Percentiles rank a stretch among this genome's conserved stretches.
Conservation (phyloP, 92 coral and sea anemone genomes). For the Porites divaricata region DNA sequence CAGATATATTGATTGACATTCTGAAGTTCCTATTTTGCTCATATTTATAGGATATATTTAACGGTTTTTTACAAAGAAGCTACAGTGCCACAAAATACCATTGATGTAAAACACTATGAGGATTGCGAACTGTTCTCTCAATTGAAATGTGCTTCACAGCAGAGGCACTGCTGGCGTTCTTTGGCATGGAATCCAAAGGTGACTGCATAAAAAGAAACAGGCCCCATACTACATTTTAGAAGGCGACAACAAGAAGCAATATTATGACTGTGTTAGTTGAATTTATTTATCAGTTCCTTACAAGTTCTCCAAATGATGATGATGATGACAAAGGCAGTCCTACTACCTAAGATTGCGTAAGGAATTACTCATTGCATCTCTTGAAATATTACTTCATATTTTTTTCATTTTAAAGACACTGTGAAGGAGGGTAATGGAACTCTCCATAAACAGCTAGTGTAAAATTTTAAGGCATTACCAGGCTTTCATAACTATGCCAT, state of each 20-base stretch:
- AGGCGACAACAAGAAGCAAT: slow-evolving; percentile 1
- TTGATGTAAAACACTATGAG: slow-evolving; percentile 64
- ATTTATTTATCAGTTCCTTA: slow-evolving; percentile 10
- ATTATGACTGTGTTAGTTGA: slow-evolving; percentile 15
- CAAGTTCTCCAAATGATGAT: slow-evolving; percentile 8
- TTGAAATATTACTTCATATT: slow-evolving; percentile 5
- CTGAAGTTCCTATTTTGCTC: neutral
- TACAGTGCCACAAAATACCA: slow-evolving; percentile 29
- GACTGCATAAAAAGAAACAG: slow-evolving; percentile 9
- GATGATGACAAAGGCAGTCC: neutral
- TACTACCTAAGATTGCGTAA: slow-evolving; percentile 14
- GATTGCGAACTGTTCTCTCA: slow-evolving; percentile 55
- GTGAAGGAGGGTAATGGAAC: slow-evolving; percentile 62
- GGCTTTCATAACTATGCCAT: slow-evolving; percentile 59
- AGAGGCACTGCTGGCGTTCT: slow-evolving; percentile 51
- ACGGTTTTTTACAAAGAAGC: slow-evolving; percentile 30
- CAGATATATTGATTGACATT: neutral
- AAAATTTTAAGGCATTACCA: slow-evolving; percentile 44
- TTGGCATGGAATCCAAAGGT: slow-evolving; percentile 8
- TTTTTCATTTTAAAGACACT: slow-evolving; percentile 25
- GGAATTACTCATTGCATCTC: slow-evolving; percentile 27
- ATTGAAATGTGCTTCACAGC: slow-evolving; percentile 47
- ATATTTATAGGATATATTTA: slow-evolving; percentile 15
- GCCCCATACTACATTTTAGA: slow-evolving; percentile 44
- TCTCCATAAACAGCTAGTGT: slow-evolving; percentile 52